These are phyloP conservation scores for Proisotoma minuta DNA, from an alignment of 2,888 invertebrate genomes.

Conservation along the genomic window DNA sequence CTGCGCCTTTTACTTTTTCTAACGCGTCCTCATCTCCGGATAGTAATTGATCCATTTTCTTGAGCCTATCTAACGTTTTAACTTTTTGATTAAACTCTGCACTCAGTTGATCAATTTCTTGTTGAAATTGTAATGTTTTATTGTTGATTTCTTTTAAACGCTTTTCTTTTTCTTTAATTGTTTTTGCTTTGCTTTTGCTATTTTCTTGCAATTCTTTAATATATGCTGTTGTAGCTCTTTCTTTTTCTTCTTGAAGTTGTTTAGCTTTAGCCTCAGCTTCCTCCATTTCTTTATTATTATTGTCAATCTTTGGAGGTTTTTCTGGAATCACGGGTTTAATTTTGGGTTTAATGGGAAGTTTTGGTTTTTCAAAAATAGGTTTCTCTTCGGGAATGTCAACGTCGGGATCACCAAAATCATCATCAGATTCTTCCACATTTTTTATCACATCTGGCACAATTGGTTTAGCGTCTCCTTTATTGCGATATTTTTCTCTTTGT, in stretches of 20 bases:
- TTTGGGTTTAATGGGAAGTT: conserved; percentile 36
- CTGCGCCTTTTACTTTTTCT: conserved; percentile 47
- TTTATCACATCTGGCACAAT: not conserved
- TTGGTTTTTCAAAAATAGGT: conserved; percentile 37
- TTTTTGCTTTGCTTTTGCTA: conserved; percentile 27
- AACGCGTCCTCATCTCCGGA: conserved; percentile 38
- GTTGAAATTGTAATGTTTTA: conserved; percentile 22
- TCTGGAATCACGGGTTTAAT: conserved; percentile 39
- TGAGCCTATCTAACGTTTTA: conserved; percentile 34
- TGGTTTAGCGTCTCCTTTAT: conserved; percentile 8
- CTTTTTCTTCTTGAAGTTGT: conserved; percentile 17
- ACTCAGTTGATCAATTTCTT: conserved; percentile 22
- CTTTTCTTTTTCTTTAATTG: conserved; percentile 30
- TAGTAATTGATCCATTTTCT: conserved; percentile 39
- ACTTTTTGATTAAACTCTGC: conserved; percentile 30
- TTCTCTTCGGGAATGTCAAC: conserved; percentile 16
- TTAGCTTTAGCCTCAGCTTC: conserved; percentile 18
- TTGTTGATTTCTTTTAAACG: conserved; percentile 15
- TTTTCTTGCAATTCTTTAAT: conserved; percentile 37
- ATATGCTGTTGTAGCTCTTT: conserved; percentile 22
- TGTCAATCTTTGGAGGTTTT: conserved; percentile 37
- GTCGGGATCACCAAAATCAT: conserved; percentile 45
- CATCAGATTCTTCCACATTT: conserved; percentile 29
- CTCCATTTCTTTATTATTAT: conserved; percentile 14
- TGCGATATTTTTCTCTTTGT: conserved; percentile 37